Conservation (phyloP, 2,888 invertebrate species). For the Lasioglossum marginatum region DNA sequence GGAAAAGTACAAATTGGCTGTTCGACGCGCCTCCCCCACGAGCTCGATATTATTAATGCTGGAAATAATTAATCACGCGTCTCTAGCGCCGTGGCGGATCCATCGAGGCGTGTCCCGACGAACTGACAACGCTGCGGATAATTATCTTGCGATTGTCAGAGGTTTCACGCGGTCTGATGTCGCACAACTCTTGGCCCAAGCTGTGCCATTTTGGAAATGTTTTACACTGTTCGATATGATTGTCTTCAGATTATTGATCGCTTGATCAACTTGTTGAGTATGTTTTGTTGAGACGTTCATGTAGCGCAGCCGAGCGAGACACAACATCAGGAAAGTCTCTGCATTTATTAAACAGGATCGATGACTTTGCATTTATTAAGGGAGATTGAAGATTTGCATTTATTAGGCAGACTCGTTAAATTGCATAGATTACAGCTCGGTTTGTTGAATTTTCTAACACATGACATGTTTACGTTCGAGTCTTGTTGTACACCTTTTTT, state of each 20-base stretch:
- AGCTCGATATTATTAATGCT: not conserved
- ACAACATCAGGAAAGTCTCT: not conserved
- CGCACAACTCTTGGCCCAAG: no score
- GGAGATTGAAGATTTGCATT: not conserved
- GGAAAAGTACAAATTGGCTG: constrained; percentile 2
- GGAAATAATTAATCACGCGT: not conserved
- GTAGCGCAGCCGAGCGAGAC: not conserved
- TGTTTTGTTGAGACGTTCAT: no score
- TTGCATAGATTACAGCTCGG: not conserved
- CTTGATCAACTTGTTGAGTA: no score
- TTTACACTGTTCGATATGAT: not conserved
- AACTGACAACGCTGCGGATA: not conserved
- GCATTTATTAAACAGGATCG: not conserved
- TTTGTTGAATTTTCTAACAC: not conserved
- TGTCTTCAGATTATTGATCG: not conserved
- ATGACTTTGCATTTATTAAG: not conserved
- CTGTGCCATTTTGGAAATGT: not conserved
- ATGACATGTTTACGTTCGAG: not conserved
- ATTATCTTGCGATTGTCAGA: not conserved
- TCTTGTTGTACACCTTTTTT: not conserved
- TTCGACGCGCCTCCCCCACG: not conserved
- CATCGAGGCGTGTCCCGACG: not conserved
- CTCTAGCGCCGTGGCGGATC: not conserved
- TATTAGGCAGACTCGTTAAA: not conserved
- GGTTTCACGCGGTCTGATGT: no score